Base-by-base conservation (phyloP, 2,888 invertebrate genomes). In the Dasypogon diadema region DNA sequence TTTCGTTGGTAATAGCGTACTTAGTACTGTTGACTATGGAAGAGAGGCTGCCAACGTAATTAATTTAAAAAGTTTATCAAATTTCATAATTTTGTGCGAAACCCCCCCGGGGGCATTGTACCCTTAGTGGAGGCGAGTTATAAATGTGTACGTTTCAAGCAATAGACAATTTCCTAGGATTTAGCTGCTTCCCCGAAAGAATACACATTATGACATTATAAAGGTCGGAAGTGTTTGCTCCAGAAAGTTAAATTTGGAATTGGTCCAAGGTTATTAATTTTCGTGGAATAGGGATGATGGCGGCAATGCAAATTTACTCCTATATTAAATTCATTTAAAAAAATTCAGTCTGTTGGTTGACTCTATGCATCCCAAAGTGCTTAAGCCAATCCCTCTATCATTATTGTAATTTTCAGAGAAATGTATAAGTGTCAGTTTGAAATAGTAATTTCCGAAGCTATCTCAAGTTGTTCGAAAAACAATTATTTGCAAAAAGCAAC, bases 51-150 rank as follows among this genome's bases (percentile, higher is more conserved):
- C 70, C 70, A 70, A 16, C 30, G 54, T 54, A 70, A 70, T 51
- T 54, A 54, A 70, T 70, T 70, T 70, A 54, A 51, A 70, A 70
- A 54, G 70, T 70, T 54, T 51, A 70, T 70, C 70, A 70, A 70
- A 70, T 70, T 70, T 54, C 70, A 70, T 54, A 70, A 70, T 51
- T 70, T 12, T 34, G 30, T 30, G 26, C 5, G 55, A 21, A 63
- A 1, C 21, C 42, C 37, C 63, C 22, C 63, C 22, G 63, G 42
- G 42, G 72, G 42, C 72, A 56, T 30, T 55, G 22, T 26, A 21
- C 58, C 48, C 46, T 72, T 48, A 48, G 37, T 37, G 68, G n/a
- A 21, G 72, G 37, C 2, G 42, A 42, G 42, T 42, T 42, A 42
- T 74, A 48, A 60, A 54, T 46, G 54, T 24, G 16, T 22, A 74